These are phyloP conservation scores for Octomys mimax DNA, from an alignment of 2,797 vertebrate species.

Conservation along the genomic window DNA sequence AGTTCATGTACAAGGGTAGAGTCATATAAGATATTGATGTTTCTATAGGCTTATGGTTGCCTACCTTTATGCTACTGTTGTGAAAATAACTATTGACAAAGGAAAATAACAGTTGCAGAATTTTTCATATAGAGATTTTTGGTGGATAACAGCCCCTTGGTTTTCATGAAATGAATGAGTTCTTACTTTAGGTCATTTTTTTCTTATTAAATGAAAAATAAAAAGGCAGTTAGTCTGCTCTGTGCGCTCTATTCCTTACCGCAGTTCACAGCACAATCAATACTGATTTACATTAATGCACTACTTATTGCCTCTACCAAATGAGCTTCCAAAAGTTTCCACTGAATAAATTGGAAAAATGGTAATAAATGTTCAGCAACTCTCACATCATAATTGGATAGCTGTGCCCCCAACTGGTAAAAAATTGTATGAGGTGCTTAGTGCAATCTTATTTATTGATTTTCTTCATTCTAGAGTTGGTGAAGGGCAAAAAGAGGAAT, in stretches of 20 bases:
- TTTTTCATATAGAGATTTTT: constrained; percentile 25
- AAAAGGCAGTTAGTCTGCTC: constrained; percentile 41
- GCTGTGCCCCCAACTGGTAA: constrained; percentile 67
- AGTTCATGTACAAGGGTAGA: not conserved
- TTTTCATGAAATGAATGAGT: constrained; percentile 27
- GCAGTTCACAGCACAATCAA: constrained; percentile 31
- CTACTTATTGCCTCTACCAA: constrained; percentile 64
- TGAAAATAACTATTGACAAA: constrained; percentile 59
- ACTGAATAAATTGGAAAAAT: constrained; percentile 75
- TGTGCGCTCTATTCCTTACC: not conserved
- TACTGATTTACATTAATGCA: constrained; percentile 64
- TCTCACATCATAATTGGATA: constrained; percentile 71
- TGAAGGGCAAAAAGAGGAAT: constrained; percentile 80
- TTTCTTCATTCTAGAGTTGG: constrained; percentile 72
- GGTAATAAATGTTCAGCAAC: constrained; percentile 75
- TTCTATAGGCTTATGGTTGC: not conserved
- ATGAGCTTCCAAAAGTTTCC: constrained; percentile 61
- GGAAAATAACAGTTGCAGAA: not conserved
- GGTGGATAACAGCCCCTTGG: constrained; percentile 6
- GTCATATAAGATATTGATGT: not conserved
- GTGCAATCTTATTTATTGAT: constrained; percentile 81
- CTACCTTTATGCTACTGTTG: not conserved
- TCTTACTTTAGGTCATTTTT: constrained; percentile 35
- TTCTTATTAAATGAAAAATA: constrained; percentile 65
- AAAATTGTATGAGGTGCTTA: constrained; percentile 65